Evolutionary conservation across 2,888 invertebrate genomes (phyloP).

Genomic region (Rhagium mordax): DNA sequence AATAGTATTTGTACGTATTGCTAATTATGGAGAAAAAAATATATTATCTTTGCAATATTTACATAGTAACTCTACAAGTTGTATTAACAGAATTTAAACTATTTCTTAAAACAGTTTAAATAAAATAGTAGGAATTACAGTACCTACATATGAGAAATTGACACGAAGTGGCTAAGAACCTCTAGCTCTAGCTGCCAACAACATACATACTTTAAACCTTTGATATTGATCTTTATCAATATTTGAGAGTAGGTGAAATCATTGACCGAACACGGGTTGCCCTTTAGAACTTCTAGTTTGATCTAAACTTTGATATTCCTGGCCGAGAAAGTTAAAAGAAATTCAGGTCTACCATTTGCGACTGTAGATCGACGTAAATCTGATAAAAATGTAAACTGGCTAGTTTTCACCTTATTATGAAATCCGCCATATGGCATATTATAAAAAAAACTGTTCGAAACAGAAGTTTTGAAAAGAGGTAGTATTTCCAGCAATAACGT

Average conservation of each 20-base stretch:
- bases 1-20: too few relatives aligned
- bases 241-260: conserved; percentile 18
- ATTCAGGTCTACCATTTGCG: conserved; percentile 24
- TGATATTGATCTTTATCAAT: conserved; percentile 16
- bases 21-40: too few relatives aligned
- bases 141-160: not conserved
- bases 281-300: conserved; percentile 7
- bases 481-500: not conserved
- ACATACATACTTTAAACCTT: conserved; percentile 11
- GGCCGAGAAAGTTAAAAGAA: conserved; percentile 28
- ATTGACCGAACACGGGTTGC: conserved; percentile 21
- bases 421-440: not conserved
- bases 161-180: not conserved
- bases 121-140: too few relatives aligned
- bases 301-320: conserved; percentile 37
- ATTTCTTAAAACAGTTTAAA: too few relatives aligned
- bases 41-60: too few relatives aligned
- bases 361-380: conserved; percentile 39
- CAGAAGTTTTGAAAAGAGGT: not conserved
- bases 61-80: too few relatives aligned
- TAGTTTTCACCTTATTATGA: conserved; percentile 22
- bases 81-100: too few relatives aligned
- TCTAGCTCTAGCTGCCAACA: not conserved
- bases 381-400: conserved; percentile 39
- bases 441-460: not conserved